These are phyloP conservation scores for Agrotis puta DNA, from an alignment of 2,888 invertebrate species.

Conservation along the genomic window DNA sequence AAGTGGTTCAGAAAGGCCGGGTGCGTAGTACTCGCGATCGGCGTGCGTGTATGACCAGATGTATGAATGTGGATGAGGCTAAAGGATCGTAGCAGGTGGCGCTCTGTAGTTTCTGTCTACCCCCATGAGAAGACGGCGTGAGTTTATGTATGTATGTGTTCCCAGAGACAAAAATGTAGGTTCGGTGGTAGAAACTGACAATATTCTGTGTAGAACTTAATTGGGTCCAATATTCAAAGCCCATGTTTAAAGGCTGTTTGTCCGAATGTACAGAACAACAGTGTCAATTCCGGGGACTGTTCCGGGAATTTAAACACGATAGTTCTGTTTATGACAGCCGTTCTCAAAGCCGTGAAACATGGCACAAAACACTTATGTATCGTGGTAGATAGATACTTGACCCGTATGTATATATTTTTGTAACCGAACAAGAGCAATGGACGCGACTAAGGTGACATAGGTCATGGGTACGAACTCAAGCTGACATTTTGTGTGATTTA, in stretches of 20 bases:
- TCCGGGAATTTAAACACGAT: constrained; percentile 15
- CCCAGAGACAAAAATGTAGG: too few species aligned
- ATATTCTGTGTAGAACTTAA: neutral
- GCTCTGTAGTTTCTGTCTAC: too few species aligned
- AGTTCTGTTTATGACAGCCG: constrained; percentile 28
- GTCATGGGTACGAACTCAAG: neutral
- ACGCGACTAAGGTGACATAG: neutral
- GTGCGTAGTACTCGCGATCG: too few species aligned
- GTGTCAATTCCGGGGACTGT: constrained; percentile 7
- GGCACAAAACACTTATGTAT: neutral
- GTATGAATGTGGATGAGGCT: too few species aligned
- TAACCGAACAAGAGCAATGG: neutral
- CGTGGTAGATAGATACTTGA: neutral
- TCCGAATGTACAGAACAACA: neutral
- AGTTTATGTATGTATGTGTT: too few species aligned
- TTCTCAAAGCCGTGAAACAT: constrained; percentile 40
- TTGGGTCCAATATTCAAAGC: constrained; percentile 8
- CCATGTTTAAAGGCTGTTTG: constrained; percentile 5
- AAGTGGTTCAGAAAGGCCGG: too few species aligned
- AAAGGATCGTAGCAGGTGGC: too few species aligned
- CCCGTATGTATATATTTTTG: constrained; percentile 5
- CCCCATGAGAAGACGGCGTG: too few species aligned
- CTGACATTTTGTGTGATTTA: neutral
- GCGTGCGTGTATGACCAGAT: too few species aligned
- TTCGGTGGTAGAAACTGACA: too few species aligned